Evolutionary conservation across 2,113 vertebrate species (phyloP).

Genomic region (Lepus timidus): DNA sequence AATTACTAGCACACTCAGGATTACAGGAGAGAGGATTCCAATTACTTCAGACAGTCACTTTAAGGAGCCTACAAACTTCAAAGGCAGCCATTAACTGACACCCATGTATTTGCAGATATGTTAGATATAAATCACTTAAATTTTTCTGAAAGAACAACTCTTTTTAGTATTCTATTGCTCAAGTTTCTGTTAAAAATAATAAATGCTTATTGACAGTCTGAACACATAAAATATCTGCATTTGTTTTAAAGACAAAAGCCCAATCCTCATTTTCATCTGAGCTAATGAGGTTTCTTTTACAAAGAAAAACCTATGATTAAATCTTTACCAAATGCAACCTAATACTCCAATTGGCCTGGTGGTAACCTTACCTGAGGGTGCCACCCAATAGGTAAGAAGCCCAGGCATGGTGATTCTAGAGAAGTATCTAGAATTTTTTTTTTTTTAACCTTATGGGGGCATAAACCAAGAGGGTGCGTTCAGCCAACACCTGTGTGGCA

Average conservation of each 20-base stretch:
- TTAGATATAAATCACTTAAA: neutral
- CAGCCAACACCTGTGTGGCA: neutral
- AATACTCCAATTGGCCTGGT: neutral
- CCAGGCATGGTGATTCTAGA: neutral
- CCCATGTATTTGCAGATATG: neutral
- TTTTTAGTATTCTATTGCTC: neutral
- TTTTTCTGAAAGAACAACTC: conserved; percentile 3
- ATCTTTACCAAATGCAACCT: neutral
- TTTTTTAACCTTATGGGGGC: neutral
- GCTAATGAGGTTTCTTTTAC: neutral
- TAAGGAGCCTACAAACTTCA: neutral
- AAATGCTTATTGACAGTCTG: neutral
- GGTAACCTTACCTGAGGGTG: neutral
- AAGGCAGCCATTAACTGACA: neutral
- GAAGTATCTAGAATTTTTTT: neutral
- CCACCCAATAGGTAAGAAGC: neutral
- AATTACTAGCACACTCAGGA: neutral
- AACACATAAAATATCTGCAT: neutral
- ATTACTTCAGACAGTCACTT: neutral
- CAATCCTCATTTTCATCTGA: neutral
- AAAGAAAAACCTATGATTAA: neutral
- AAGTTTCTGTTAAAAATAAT: conserved; percentile 5
- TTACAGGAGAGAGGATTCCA: neutral
- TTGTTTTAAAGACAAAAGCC: conserved; percentile 5
- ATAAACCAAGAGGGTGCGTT: neutral